Percentiles rank a stretch among this genome's conserved stretches.
phyloP scores from a whole-genome alignment of 1,140 invertebrate genomes.

The Calosoma granatense region DNA sequence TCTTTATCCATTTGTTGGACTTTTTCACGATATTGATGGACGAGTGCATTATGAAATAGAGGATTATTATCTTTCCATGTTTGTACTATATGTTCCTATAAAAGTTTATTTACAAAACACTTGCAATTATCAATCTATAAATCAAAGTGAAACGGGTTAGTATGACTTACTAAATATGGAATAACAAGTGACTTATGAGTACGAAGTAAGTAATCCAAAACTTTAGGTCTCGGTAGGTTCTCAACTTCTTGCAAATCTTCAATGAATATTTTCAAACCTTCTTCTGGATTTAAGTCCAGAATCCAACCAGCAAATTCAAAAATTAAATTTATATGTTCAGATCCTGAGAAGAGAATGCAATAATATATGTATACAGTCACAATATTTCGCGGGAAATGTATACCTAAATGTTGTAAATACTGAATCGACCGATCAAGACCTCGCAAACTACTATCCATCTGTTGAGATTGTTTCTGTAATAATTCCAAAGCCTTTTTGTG shows the following conservation, averaged over 20 bases:
- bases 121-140: not conserved
- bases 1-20: constrained; percentile 42
- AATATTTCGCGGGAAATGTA: constrained; percentile 12
- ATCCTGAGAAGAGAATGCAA: constrained; percentile 48
- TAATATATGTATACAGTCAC: constrained; percentile 15
- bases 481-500: constrained; percentile 88
- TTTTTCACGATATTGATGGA: constrained; percentile 73
- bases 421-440: constrained; percentile 76
- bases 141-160: too few species aligned
- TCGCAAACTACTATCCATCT: constrained; percentile 64
- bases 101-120: constrained; percentile 22
- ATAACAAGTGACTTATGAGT: constrained; percentile 74
- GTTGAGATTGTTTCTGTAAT: constrained; percentile 68
- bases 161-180: constrained; percentile 62
- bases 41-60: constrained; percentile 82
- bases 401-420: constrained; percentile 86
- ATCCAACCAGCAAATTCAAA: constrained; percentile 95
- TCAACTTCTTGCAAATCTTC: constrained; percentile 86
- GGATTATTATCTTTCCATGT: constrained; percentile 80
- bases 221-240: constrained; percentile 73
- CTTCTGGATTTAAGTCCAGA: constrained; percentile 71
- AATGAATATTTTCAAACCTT: constrained; percentile 90
- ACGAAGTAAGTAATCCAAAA: constrained; percentile 79
- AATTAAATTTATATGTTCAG: constrained; percentile 81
- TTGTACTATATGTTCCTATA: constrained; percentile 76